Base-by-base conservation (phyloP, 2,113 vertebrate species). In the Psilopogon haemacephalus region DNA sequence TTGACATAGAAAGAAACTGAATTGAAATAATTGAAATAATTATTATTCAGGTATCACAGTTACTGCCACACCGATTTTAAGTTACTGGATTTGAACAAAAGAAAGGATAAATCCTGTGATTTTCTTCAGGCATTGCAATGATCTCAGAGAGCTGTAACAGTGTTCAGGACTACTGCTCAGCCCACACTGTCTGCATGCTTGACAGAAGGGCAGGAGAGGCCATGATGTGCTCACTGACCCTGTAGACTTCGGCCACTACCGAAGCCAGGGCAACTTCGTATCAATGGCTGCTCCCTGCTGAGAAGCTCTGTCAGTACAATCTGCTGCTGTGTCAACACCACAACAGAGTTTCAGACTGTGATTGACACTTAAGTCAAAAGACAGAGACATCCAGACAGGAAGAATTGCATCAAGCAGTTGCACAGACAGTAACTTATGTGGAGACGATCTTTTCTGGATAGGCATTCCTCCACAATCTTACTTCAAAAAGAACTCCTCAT, bases 101-200 rank as follows among this genome's bases (percentile, higher is more conserved):
- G 10, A 72, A 74, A 55, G 11, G 54, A 56, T 78, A 64, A 65
- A 81, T 42, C 17, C n/a, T n/a, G n/a, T n/a, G n/a, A n/a, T n/a
- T n/a, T n/a, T n/a, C n/a, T n/a, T n/a, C 18, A 81, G 42, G 23
- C 18, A 27, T 18, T 54, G 5, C 20, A 54, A 35, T 44, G 48
- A 65, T 26, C 42, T 1, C 0, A 44, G 38, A 48, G 58, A 75
- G 15, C 15, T 75, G 5, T 59, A 90, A 42, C 16, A 35, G 18
- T 12, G 2, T n/a, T 63, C 48, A 75, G 38, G 30, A 77, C 16
- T 24, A 26, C 7, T 12, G 8, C 12, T 74, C 12, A 50, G 27
- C 16, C 20, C 8, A 50, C 0, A 0, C 14, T 70, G 1, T 30
- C 37, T 70, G 8, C 8, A 24, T 70, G 10, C 21, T 62, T 62